These are phyloP conservation scores for Drosophila pullipes DNA, from an alignment of 2,888 invertebrate species.

Conservation along the genomic window DNA sequence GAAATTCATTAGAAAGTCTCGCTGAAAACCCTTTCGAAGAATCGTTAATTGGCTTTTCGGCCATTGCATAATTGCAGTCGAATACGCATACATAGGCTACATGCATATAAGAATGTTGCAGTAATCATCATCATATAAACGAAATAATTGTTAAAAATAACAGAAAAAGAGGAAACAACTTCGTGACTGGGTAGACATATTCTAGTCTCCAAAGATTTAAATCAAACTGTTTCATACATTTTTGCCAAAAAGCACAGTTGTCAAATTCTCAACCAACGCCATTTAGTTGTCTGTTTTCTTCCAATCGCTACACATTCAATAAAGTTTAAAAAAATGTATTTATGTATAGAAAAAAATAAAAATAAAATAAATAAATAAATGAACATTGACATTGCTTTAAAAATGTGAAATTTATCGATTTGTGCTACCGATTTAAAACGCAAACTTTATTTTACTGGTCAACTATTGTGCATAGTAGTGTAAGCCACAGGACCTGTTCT, in stretches of 20 bases:
- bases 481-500: neutral
- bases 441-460: neutral
- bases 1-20: neutral
- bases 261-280: neutral
- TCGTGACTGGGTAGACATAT: neutral
- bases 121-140: too few relatives aligned
- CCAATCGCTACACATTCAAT: neutral
- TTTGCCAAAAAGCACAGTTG: neutral
- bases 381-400: neutral
- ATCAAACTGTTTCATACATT: neutral
- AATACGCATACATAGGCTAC: neutral
- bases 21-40: neutral
- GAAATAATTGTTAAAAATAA: neutral
- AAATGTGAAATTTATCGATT: conserved; percentile 1
- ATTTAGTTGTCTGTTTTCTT: neutral
- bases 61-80: neutral
- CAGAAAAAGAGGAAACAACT: neutral
- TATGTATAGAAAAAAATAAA: neutral
- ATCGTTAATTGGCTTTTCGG: neutral
- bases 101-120: neutral
- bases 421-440: neutral
- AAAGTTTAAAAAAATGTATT: neutral
- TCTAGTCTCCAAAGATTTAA: neutral
- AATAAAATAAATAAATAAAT: neutral
- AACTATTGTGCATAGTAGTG: neutral